Percentiles rank a stretch among this genome's conserved stretches.
These are phyloP conservation scores for Istiophorus platypterus DNA, from an alignment of 2,113 vertebrate genomes.

Conservation along the genomic window DNA sequence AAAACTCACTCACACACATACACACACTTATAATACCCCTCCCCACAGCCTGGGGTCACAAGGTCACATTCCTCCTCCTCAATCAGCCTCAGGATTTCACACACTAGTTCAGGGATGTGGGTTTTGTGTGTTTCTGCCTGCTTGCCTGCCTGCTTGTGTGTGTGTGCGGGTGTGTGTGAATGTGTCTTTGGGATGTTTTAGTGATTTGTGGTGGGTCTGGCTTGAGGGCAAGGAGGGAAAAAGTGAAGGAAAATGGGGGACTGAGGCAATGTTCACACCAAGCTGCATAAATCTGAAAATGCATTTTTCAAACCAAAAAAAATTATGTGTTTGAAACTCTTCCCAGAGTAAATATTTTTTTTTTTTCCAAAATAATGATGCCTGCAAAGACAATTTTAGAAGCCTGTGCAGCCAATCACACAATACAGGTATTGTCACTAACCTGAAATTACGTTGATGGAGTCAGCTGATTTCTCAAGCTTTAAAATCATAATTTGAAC, in stretches of 20 bases:
- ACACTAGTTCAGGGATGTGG: constrained; percentile 67
- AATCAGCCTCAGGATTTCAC: constrained; percentile 83
- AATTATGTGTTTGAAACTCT: not conserved
- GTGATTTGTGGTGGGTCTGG: constrained; percentile 73
- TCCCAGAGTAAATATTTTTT: not conserved
- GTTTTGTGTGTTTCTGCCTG: constrained; percentile 42
- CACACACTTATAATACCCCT: constrained; percentile 67
- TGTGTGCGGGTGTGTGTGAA: constrained; percentile 21
- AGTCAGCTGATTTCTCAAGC: not conserved
- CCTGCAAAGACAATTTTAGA: not conserved
- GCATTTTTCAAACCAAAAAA: not conserved
- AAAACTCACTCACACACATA: constrained; percentile 51
- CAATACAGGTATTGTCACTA: not conserved
- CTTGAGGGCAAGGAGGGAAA: constrained; percentile 51
- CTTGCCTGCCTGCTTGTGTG: constrained; percentile 20
- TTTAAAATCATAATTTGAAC: not conserved
- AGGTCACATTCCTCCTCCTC: constrained; percentile 81
- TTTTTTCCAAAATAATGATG: not conserved
- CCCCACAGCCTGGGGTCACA: constrained; percentile 73
- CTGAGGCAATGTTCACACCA: not conserved
- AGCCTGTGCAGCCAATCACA: not conserved
- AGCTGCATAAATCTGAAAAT: not conserved
- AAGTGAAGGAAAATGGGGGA: constrained; percentile 24
- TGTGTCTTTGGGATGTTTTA: constrained; percentile 63
- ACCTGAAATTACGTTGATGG: no score